A percentile compares a stretch with the other conserved stretches of the same genome.
Conservation (phyloP, 2,797 vertebrate genomes). For the Parauchenoglanis punctatus region DNA sequence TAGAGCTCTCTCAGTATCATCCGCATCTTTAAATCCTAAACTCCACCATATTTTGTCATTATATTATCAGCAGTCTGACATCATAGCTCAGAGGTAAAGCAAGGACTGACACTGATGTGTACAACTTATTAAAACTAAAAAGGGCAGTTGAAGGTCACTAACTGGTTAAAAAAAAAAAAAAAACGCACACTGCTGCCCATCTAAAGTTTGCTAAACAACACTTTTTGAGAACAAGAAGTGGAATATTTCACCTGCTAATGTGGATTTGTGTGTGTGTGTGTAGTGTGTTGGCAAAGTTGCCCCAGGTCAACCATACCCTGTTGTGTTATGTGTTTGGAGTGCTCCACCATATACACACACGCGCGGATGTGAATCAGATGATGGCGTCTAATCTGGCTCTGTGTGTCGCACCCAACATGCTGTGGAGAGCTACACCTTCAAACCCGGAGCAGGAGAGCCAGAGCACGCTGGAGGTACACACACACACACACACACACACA, state of each 20-base stretch:
- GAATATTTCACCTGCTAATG: not conserved
- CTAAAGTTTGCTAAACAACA: too few relatives aligned
- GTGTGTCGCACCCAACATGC: slow-evolving; percentile 81
- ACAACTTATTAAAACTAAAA: not conserved
- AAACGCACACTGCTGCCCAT: not conserved
- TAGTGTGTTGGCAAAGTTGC: slow-evolving; percentile 72
- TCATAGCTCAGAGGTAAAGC: too few relatives aligned
- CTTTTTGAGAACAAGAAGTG: not conserved
- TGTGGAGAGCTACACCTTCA: slow-evolving; percentile 72
- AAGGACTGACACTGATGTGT: not conserved
- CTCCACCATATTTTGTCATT: not conserved
- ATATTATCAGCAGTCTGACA: too few relatives aligned
- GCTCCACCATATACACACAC: slow-evolving; percentile 75
- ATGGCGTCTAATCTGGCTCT: slow-evolving; percentile 78
- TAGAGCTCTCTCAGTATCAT: not conserved
- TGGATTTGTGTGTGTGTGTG: not conserved
- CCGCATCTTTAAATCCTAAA: not conserved
- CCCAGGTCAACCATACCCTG: slow-evolving; percentile 73
- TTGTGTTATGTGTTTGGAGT: slow-evolving; percentile 78
- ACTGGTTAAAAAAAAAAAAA: not conserved
- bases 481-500: not conserved
- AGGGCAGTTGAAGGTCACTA: not conserved
- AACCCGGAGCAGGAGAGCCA: slow-evolving; percentile 76
- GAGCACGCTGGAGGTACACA: slow-evolving; percentile 60
- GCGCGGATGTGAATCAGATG: slow-evolving; percentile 77